These are phyloP conservation scores for Diplodus sargus DNA, from an alignment of 2,797 vertebrate genomes.

Conservation along the genomic window DNA sequence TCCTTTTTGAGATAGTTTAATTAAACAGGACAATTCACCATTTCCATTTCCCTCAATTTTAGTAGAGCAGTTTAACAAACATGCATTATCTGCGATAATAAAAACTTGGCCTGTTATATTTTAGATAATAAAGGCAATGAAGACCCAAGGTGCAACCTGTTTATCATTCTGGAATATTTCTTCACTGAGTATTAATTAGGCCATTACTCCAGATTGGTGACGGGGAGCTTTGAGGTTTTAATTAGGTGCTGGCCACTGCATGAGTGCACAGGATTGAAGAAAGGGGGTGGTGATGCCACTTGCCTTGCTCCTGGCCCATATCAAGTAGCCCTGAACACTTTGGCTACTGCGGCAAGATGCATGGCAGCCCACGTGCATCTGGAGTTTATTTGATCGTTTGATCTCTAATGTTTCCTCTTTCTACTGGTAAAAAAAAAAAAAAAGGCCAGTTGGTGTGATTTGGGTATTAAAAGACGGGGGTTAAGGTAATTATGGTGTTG, in stretches of 20 bases:
- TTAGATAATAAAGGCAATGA: conserved; percentile 76
- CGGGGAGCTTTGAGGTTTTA: conserved; percentile 89
- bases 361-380: conserved; percentile 77
- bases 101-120: conserved; percentile 72
- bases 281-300: conserved; percentile 79
- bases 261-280: conserved; percentile 86
- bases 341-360: conserved; percentile 75
- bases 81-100: conserved; percentile 60
- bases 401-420: conserved; percentile 74
- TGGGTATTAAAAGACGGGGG: conserved; percentile 80
- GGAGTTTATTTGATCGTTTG: conserved; percentile 79
- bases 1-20: conserved; percentile 38
- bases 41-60: conserved; percentile 42
- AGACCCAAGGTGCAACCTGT: conserved; percentile 82
- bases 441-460: conserved; percentile 76
- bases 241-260: conserved; percentile 88
- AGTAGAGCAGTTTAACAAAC: conserved; percentile 60
- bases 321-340: conserved; percentile 82
- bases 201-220: conserved; percentile 89
- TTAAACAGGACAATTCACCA: conserved; percentile 31
- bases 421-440: conserved; percentile 58
- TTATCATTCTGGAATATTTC: conserved; percentile 86
- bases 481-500: conserved; percentile 85
- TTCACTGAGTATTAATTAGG: conserved; percentile 87
- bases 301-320: conserved; percentile 80